A percentile compares a stretch with the other conserved stretches of the same genome.
These are phyloP conservation scores for Porites lobata DNA, from an alignment of 92 coral and sea anemone genomes.

Conservation along the genomic window DNA sequence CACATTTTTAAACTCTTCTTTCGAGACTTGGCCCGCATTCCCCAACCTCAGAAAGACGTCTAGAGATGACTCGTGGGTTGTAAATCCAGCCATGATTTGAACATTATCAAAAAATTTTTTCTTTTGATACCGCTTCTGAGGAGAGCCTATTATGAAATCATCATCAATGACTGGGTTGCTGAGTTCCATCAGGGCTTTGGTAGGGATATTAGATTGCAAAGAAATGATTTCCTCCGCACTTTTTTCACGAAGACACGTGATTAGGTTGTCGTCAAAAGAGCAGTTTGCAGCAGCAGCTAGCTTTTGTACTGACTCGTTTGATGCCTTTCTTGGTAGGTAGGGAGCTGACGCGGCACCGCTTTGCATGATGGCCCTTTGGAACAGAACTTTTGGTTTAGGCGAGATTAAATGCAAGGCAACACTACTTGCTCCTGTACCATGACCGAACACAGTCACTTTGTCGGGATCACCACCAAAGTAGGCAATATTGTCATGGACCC, in stretches of 20 bases:
- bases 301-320: not conserved
- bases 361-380: slow-evolving; percentile 15
- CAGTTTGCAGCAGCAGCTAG: not conserved
- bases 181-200: not conserved
- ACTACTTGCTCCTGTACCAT: slow-evolving; percentile 59
- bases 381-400: slow-evolving; percentile 8
- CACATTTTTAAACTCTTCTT: not conserved
- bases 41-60: not conserved
- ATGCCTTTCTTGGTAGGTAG: not conserved
- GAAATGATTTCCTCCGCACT: slow-evolving; percentile 17
- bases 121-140: slow-evolving; percentile 4
- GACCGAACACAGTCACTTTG: slow-evolving; percentile 59
- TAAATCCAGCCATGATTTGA: slow-evolving; percentile 25
- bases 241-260: not conserved
- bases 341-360: slow-evolving; percentile 22
- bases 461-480: slow-evolving; percentile 62
- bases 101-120: not conserved
- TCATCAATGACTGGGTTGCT: slow-evolving; percentile 21
- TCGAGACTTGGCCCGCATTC: not conserved
- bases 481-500: slow-evolving; percentile 55
- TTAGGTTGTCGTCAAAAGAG: not conserved
- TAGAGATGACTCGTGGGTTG: not conserved
- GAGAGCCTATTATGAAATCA: not conserved
- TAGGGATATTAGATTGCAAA: not conserved
- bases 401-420: slow-evolving; percentile 52